phyloP scores from a whole-genome alignment of 2,888 invertebrate species.

The Frankliniella intonsa region DNA sequence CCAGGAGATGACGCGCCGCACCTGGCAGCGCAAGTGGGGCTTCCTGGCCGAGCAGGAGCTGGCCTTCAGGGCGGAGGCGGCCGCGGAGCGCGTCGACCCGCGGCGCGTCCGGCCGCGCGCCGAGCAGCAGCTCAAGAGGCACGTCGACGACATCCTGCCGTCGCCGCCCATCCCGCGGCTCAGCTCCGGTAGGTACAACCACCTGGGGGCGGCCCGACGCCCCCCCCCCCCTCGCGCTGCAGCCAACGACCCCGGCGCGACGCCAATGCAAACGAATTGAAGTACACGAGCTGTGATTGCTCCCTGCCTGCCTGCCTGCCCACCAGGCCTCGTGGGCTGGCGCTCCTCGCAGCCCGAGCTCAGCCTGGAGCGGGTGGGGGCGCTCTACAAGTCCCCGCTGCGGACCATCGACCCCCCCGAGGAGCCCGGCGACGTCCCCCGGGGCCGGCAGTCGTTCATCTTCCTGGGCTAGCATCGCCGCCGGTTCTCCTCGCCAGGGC shows the following conservation, averaged over 20 bases:
- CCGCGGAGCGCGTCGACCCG: slow-evolving; percentile 12
- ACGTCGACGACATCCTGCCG: not conserved
- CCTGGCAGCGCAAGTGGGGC: slow-evolving; percentile 45
- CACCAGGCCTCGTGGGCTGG: slow-evolving; percentile 49
- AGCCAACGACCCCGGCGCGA: no score
- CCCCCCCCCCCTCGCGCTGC: no score
- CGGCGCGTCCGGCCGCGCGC: not conserved
- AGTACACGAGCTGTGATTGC: no score
- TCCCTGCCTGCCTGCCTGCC: not conserved
- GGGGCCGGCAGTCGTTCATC: slow-evolving; percentile 12
- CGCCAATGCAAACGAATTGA: no score
- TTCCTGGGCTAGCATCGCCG: not conserved
- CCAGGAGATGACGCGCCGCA: slow-evolving; percentile 42
- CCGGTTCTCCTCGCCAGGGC: not conserved
- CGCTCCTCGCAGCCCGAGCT: slow-evolving; percentile 45
- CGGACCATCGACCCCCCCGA: slow-evolving; percentile 44
- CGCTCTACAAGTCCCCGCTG: slow-evolving; percentile 48
- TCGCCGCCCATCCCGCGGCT: slow-evolving; percentile 31
- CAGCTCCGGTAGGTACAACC: slow-evolving; percentile 30
- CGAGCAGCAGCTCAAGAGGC: not conserved
- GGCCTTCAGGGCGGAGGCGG: slow-evolving; percentile 30
- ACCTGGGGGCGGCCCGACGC: no score
- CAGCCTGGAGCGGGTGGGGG: slow-evolving; percentile 48
- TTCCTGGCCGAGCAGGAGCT: slow-evolving; percentile 43
- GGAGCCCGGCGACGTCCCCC: slow-evolving; percentile 20